Conservation (phyloP, 2,113 vertebrate genomes). For the Puffinus mauretanicus region DNA sequence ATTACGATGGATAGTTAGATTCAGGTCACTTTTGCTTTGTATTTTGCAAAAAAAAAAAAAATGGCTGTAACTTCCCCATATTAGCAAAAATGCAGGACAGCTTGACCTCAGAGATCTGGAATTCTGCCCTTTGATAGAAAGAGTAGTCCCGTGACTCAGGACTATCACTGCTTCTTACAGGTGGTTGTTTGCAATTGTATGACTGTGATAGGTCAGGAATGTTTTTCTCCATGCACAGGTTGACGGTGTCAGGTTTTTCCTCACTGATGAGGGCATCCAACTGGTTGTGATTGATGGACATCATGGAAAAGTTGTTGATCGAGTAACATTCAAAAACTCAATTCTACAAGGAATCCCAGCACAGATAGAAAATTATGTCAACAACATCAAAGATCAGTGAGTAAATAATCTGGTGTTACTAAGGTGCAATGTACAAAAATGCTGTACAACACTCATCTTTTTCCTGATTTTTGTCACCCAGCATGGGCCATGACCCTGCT, state of each 20-base stretch:
- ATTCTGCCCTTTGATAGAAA: neutral
- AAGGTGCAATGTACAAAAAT: neutral
- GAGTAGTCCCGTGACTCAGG: fast-evolving
- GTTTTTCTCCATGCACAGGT: constrained; percentile 73
- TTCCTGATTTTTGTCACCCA: neutral
- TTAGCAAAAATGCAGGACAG: neutral
- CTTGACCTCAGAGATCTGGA: neutral
- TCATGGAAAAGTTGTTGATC: constrained; percentile 82
- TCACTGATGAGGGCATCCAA: constrained; percentile 87
- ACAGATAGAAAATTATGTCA: constrained; percentile 86
- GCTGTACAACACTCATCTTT: neutral
- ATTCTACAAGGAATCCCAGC: constrained; percentile 88
- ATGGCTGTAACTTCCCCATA: neutral
- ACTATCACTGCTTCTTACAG: neutral
- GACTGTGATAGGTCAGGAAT: neutral
- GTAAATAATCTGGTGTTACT: constrained; percentile 30
- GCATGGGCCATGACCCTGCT: neutral
- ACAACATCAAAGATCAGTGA: constrained; percentile 83
- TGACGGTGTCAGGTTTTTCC: constrained; percentile 80
- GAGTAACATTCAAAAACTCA: constrained; percentile 78
- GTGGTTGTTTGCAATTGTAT: neutral
- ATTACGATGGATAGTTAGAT: neutral
- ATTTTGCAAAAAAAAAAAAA: neutral
- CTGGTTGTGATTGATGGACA: constrained; percentile 85
- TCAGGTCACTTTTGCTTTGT: neutral